Evolutionary conservation across 53 echinoderm and acorn worm genomes (phyloP).

Genomic region (Apostichopus leukothele): DNA sequence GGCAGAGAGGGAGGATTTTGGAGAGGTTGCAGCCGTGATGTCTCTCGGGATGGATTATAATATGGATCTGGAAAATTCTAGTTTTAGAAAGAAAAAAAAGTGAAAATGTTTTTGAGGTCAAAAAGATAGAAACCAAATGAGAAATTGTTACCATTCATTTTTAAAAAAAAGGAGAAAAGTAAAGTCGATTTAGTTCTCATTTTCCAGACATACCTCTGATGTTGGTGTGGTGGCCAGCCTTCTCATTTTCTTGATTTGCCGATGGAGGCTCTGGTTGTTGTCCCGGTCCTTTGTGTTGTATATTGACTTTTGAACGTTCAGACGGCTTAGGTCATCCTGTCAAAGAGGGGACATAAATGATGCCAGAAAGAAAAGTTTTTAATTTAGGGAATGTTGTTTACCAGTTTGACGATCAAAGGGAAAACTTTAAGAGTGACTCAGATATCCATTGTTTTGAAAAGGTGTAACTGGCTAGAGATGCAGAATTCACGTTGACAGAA

Average conservation of each 20-base stretch:
- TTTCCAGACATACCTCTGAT: not conserved
- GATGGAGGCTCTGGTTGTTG: conserved; percentile 29
- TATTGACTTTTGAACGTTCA: conserved; percentile 15
- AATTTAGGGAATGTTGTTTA: too few relatives aligned
- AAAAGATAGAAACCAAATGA: too few relatives aligned
- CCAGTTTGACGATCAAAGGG: too few relatives aligned
- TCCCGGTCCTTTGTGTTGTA: conserved; percentile 28
- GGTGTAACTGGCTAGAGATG: too few relatives aligned
- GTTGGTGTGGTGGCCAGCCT: conserved; percentile 29
- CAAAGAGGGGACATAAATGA: not conserved
- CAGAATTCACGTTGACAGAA: too few relatives aligned
- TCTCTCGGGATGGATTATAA: conserved; percentile 24
- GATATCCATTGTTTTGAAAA: too few relatives aligned
- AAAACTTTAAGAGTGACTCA: too few relatives aligned
- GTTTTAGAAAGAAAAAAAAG: not conserved
- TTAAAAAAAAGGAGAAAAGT: too few relatives aligned
- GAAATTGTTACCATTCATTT: too few relatives aligned
- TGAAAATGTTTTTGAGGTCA: too few relatives aligned
- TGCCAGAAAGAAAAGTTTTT: not conserved
- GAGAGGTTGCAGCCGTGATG: not conserved
- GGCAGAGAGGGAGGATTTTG: conserved; percentile 2
- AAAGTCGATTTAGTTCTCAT: too few relatives aligned
- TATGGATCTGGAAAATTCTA: conserved; percentile 28
- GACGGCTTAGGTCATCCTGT: conserved; percentile 16
- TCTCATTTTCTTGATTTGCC: conserved; percentile 28